Evolutionary conservation across 2,888 invertebrate species (phyloP).

Genomic region (Pocota personata): DNA sequence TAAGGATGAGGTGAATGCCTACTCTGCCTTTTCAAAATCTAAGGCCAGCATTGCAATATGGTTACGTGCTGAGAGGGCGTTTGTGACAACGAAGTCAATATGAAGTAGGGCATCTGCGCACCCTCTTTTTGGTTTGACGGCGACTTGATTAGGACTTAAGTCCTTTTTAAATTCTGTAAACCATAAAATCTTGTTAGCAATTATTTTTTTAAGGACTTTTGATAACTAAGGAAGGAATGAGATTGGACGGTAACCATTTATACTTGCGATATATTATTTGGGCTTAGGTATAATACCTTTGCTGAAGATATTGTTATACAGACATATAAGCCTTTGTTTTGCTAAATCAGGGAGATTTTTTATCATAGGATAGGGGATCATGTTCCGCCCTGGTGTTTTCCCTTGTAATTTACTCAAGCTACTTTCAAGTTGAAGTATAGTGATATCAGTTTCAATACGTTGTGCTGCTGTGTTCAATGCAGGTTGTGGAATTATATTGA

Average conservation of each 20-base stretch:
- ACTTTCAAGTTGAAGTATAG: conserved; percentile 1
- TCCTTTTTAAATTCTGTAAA: background rate
- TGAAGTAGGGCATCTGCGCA: no score
- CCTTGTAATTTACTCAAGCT: background rate
- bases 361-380: background rate
- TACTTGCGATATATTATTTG: no score
- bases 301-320: background rate
- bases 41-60: no score
- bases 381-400: background rate
- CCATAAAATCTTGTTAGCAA: no score
- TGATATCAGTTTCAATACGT: no score
- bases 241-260: no score
- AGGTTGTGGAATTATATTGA: background rate
- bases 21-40: no score
- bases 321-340: background rate
- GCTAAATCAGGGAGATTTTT: no score
- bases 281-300: background rate
- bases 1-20: no score
- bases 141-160: background rate
- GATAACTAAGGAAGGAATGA: background rate
- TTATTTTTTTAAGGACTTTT: no score
- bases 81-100: no score
- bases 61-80: no score
- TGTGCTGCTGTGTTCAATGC: background rate
- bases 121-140: background rate